Evolutionary conservation across 2,113 vertebrate species (phyloP), one percentile per base, ranked within the genome.

Genomic region (Elaphurus davidianus): DNA sequence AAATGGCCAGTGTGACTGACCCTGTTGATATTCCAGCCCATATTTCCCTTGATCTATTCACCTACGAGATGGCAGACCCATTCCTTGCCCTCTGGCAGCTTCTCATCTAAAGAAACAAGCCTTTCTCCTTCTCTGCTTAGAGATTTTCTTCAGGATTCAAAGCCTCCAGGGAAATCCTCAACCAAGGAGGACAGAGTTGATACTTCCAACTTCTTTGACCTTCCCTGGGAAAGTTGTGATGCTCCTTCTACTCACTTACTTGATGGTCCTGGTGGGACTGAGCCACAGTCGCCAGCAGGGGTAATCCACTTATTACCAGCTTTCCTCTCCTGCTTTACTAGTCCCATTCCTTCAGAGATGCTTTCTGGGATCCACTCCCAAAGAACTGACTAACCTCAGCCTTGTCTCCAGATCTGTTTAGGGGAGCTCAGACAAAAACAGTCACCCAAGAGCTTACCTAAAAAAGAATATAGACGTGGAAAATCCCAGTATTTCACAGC

Each of bases 21-120:
- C n/a, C 43, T n/a, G 4, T 19, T 11, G 40, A 54, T 47, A 14
- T 0, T 6, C 7, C 12, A 13, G 4, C 52, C n/a, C 0, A 1
- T 45, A 30, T 4, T 52, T 52, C 8, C 59, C 57, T 74, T 40
- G 6, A 59, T 11, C n/a, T 47, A 1, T 7, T 82, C 57, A 33
- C 64, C 11, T 86, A 2, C 8, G 33, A 33, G 23, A 71, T 1
- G 13, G 30, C 1, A n/a, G 55, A 76, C 28, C 6, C 64, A 54
- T 47, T 78, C 28, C 76, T 74, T 57, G 62, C 11, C 45, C 16
- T 8, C 15, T 23, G 23, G 52, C 11, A 40, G 7, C 15, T 71
- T 93, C 60, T 64, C 59, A 57, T 50, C 13, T 40, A 27, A 81
- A 83, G 23, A 2, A 12, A n/a, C 3, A 2, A 25, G 27, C 7